These are phyloP conservation scores for Neopelma chrysocephalum DNA, from an alignment of 2,797 vertebrate species.

Conservation along the genomic window DNA sequence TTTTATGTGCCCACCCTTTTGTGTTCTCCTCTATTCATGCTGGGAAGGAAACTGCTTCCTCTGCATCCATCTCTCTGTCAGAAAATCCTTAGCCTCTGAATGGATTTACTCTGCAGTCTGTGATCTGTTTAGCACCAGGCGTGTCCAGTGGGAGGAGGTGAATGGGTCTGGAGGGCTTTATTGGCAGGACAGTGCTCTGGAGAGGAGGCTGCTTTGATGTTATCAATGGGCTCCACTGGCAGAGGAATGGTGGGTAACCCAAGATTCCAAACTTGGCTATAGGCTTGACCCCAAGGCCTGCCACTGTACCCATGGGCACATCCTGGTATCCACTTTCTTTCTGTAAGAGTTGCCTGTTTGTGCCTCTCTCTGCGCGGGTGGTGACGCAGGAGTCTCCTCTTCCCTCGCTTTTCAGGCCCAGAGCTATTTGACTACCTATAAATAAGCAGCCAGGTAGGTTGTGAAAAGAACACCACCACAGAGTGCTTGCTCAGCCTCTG, in stretches of 20 bases:
- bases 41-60: background rate
- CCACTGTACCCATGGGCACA: background rate
- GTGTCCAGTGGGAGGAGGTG: background rate
- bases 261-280: background rate
- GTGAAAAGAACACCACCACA: background rate
- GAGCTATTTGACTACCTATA: background rate
- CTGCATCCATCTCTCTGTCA: conserved; percentile 43
- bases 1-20: background rate
- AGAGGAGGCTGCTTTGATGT: background rate
- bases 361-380: background rate
- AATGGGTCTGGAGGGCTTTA: conserved; percentile 12
- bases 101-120: conserved; percentile 15
- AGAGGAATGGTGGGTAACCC: background rate
- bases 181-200: background rate
- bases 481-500: background rate
- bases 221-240: background rate
- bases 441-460: background rate
- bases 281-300: background rate
- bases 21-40: background rate
- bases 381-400: background rate
- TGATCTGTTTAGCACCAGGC: conserved; percentile 6
- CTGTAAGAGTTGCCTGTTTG: background rate
- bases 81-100: conserved; percentile 46
- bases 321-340: background rate
- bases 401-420: background rate